Percentiles rank a stretch among this genome's conserved stretches.
Evolutionary conservation across 2,113 vertebrate genomes (phyloP).

Genomic region (Microcebus tavaratra): DNA sequence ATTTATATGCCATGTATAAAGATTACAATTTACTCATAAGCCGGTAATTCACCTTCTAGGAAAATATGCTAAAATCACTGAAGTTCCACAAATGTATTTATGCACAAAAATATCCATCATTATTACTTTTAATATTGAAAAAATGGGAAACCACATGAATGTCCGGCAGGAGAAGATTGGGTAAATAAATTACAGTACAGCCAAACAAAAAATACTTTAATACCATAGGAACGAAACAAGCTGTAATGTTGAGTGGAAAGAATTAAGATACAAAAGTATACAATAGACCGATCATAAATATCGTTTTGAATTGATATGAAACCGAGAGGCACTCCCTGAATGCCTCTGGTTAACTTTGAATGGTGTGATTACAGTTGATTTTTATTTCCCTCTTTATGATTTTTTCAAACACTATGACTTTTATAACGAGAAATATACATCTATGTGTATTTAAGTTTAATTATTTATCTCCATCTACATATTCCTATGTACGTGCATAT

Average conservation of each 20-base stretch:
- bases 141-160: slow-evolving; percentile 9
- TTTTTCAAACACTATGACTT: neutral
- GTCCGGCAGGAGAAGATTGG: neutral
- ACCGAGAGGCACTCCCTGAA: neutral
- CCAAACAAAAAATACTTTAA: neutral
- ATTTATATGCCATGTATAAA: neutral
- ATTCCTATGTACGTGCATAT: neutral
- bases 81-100: slow-evolving; percentile 9
- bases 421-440: neutral
- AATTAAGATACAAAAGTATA: neutral
- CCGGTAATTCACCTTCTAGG: neutral
- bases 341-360: neutral
- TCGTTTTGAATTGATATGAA: neutral
- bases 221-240: neutral
- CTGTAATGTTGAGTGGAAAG: neutral
- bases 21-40: neutral
- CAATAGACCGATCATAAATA: neutral
- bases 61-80: slow-evolving; percentile 24
- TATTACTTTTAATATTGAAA: slow-evolving; percentile 41
- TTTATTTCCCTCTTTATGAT: slow-evolving; percentile 4
- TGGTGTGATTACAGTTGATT: neutral
- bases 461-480: neutral
- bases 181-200: slow-evolving; percentile 1
- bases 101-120: neutral
- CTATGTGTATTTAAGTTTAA: neutral